A percentile compares a stretch with the other conserved stretches of the same genome.
Evolutionary conservation across 2,888 invertebrate genomes (phyloP).

Genomic region (Syrista parreyssii): DNA sequence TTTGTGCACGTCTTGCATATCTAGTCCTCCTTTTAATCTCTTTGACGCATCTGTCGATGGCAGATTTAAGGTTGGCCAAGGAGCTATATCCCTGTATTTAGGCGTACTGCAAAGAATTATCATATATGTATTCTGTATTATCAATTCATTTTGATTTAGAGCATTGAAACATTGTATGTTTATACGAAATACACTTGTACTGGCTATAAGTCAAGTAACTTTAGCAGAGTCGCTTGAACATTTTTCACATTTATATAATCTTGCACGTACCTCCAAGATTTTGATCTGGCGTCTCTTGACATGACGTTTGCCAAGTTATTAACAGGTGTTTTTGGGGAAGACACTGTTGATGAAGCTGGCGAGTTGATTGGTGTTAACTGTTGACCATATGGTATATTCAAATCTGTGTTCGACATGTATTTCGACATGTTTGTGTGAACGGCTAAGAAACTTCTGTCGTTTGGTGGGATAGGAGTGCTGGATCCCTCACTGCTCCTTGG

Average conservation of each 20-base stretch:
- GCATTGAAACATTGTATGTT: no score
- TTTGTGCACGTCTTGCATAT: constrained; percentile 44
- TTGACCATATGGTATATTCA: not conserved
- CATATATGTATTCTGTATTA: no score
- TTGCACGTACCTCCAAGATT: not conserved
- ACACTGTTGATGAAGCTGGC: not conserved
- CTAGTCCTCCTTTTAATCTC: constrained; percentile 44
- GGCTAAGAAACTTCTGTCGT: not conserved
- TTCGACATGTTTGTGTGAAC: not conserved
- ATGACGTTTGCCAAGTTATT: no score
- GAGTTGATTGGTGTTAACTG: not conserved
- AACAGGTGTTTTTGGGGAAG: not conserved
- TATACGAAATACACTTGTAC: no score
- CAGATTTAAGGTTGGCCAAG: constrained; percentile 51
- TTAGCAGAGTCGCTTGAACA: no score
- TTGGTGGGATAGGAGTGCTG: not conserved
- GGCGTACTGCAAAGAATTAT: not conserved
- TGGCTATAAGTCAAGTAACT: no score
- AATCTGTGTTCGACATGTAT: not conserved
- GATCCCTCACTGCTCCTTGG: not conserved
- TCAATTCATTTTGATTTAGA: no score
- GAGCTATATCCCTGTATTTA: constrained; percentile 27
- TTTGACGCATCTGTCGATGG: constrained; percentile 44
- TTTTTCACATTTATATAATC: not conserved
- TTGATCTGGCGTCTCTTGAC: not conserved